phyloP scores from a whole-genome alignment of 2,888 invertebrate species.

The Sialis fuliginosa region DNA sequence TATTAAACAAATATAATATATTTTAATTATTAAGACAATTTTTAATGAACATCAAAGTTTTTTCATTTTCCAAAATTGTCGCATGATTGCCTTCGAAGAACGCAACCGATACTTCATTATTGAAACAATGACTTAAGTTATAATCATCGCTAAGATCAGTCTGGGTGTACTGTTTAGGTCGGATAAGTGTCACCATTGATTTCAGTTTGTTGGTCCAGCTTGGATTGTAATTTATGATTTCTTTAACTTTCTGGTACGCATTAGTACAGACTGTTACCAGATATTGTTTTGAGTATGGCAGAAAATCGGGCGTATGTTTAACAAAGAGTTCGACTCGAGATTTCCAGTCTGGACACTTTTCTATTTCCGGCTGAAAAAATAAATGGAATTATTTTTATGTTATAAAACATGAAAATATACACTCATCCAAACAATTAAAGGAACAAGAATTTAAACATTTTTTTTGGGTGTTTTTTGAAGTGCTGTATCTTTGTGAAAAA shows the following conservation, averaged over 20 bases:
- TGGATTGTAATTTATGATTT: slow-evolving; percentile 31
- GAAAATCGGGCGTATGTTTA: slow-evolving; percentile 24
- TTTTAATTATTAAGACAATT: background rate
- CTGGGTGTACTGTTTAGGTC: slow-evolving; percentile 39
- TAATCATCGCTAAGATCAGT: slow-evolving; percentile 43
- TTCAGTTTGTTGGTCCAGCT: slow-evolving; percentile 19
- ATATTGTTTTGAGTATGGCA: slow-evolving; percentile 23
- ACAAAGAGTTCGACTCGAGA: slow-evolving; percentile 35
- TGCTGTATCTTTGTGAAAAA: no score
- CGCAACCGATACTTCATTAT: slow-evolving; percentile 36
- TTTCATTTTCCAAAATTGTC: slow-evolving; percentile 41
- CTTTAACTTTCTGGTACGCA: slow-evolving; percentile 35
- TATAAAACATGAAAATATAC: no score
- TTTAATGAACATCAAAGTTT: background rate
- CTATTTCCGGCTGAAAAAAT: slow-evolving; percentile 23
- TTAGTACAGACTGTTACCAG: slow-evolving; percentile 23
- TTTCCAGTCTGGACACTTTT: slow-evolving; percentile 33
- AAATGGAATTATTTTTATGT: background rate
- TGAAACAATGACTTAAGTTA: slow-evolving; percentile 38
- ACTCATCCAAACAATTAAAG: no score
- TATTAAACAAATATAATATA: no score
- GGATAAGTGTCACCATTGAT: slow-evolving; percentile 39
- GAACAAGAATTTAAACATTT: no score
- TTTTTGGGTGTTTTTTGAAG: no score
- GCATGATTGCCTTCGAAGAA: slow-evolving; percentile 56